Evolutionary conservation across 92 coral and sea anemone species (phyloP).

Genomic region (Palythoa caribaeorum): DNA sequence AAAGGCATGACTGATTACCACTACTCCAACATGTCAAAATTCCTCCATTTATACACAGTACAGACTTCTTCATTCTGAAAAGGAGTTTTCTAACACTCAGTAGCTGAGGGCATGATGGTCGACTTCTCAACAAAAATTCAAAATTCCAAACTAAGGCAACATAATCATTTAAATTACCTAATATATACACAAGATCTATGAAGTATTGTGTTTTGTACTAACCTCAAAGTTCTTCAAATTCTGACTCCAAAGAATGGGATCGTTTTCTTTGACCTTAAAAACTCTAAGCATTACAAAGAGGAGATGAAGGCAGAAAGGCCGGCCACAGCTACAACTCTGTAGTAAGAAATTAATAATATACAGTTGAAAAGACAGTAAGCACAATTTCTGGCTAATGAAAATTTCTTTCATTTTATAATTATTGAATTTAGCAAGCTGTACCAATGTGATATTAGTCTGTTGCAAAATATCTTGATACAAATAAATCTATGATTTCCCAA

Average conservation of each 20-base stretch:
- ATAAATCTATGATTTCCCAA: no score
- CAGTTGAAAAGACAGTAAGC: not conserved
- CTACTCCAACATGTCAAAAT: no score
- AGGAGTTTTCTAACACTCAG: no score
- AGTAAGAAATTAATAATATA: not conserved
- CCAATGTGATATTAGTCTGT: no score
- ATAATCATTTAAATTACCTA: not conserved
- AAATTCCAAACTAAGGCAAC: no score
- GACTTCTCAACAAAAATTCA: no score
- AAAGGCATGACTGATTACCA: no score
- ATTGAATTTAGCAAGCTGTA: no score
- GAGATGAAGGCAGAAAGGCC: slow-evolving; percentile 91
- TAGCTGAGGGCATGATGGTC: no score
- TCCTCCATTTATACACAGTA: not conserved
- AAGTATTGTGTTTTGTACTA: not conserved
- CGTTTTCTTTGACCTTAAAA: slow-evolving; percentile 91
- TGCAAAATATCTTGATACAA: no score
- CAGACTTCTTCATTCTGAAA: not conserved
- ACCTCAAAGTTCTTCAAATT: slow-evolving; percentile 98
- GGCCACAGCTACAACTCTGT: slow-evolving; percentile 92
- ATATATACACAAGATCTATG: not conserved
- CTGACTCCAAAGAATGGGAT: slow-evolving; percentile 86
- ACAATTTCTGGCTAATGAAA: not conserved
- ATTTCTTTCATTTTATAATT: not conserved
- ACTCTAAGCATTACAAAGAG: slow-evolving; percentile 98